A percentile compares a stretch with the other conserved stretches of the same genome.
Conservation (phyloP, 2,797 vertebrate species). For the Crocodylus rhombifer region DNA sequence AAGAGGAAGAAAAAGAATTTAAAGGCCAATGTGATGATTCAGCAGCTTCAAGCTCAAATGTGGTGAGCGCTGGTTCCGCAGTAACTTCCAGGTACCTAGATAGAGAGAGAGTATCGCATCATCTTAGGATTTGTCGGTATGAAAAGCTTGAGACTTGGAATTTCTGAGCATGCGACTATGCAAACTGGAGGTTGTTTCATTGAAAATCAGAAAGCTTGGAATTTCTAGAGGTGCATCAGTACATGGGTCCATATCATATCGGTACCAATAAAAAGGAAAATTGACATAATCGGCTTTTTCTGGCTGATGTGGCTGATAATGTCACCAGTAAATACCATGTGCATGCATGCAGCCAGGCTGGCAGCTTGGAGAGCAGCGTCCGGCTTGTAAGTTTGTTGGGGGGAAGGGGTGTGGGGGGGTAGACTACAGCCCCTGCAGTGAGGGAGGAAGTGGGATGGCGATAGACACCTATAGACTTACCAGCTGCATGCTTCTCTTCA, state of each 20-base stretch:
- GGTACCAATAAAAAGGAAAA: too few relatives aligned
- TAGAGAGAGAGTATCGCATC: not conserved
- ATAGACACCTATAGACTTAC: too few relatives aligned
- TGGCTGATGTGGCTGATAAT: not conserved
- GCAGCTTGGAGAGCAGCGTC: too few relatives aligned
- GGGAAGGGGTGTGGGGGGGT: too few relatives aligned
- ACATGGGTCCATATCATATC: too few relatives aligned
- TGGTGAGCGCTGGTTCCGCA: conserved; percentile 43
- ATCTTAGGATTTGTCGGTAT: not conserved
- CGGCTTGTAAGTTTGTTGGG: too few relatives aligned
- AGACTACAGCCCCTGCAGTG: too few relatives aligned
- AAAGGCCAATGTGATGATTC: conserved; percentile 56
- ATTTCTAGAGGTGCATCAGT: too few relatives aligned
- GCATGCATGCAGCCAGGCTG: too few relatives aligned
- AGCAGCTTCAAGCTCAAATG: conserved; percentile 64
- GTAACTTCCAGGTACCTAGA: conserved; percentile 80
- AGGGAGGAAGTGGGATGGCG: too few relatives aligned
- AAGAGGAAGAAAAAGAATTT: conserved; percentile 78
- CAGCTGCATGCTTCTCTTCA: too few relatives aligned
- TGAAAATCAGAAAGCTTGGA: not conserved
- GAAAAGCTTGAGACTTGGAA: not conserved
- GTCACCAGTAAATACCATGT: too few relatives aligned
- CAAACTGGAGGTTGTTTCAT: not conserved
- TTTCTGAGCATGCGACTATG: not conserved
- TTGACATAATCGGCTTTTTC: not conserved